Conservation (phyloP, 2,888 invertebrate species). For the Melanotus villosus region DNA sequence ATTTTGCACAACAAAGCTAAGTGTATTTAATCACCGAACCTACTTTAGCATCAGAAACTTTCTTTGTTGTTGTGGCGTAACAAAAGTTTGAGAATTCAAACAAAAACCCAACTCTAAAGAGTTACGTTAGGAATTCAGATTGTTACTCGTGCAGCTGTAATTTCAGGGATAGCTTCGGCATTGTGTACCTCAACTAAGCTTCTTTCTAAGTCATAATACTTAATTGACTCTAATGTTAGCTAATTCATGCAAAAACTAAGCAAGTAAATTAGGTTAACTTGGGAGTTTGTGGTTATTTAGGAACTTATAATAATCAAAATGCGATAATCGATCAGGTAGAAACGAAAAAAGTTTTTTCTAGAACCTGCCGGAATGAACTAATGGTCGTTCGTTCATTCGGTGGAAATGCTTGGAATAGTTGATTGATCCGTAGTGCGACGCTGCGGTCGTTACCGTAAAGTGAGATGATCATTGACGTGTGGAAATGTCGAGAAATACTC, state of each 20-base stretch:
- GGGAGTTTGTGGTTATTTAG: too few relatives aligned
- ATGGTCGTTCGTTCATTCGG: conserved; percentile 3
- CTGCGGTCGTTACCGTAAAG: conserved; percentile 21
- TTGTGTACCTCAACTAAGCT: conserved; percentile 7
- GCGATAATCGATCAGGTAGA: background rate
- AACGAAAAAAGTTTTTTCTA: background rate
- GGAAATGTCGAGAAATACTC: conserved; percentile 28
- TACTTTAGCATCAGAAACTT: conserved; percentile 45
- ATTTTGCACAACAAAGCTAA: conserved; percentile 45
- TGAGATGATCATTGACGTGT: conserved; percentile 34
- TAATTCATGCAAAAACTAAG: too few relatives aligned
- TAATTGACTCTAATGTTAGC: too few relatives aligned
- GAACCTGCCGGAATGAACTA: conserved; percentile 8
- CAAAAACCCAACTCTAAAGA: conserved; percentile 50
- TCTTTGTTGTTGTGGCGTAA: conserved; percentile 47
- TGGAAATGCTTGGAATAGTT: conserved; percentile 34
- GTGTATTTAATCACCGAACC: conserved; percentile 48
- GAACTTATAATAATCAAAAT: too few relatives aligned
- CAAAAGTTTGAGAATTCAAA: conserved; percentile 49
- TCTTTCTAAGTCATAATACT: background rate
- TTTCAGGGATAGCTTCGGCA: conserved; percentile 8
- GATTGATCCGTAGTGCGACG: conserved; percentile 29
- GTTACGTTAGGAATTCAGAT: conserved; percentile 52
- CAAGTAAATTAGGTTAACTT: too few relatives aligned
- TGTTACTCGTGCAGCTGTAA: conserved; percentile 38